These are phyloP conservation scores for Seira musarum DNA, from an alignment of 2,888 invertebrate genomes.

Conservation along the genomic window DNA sequence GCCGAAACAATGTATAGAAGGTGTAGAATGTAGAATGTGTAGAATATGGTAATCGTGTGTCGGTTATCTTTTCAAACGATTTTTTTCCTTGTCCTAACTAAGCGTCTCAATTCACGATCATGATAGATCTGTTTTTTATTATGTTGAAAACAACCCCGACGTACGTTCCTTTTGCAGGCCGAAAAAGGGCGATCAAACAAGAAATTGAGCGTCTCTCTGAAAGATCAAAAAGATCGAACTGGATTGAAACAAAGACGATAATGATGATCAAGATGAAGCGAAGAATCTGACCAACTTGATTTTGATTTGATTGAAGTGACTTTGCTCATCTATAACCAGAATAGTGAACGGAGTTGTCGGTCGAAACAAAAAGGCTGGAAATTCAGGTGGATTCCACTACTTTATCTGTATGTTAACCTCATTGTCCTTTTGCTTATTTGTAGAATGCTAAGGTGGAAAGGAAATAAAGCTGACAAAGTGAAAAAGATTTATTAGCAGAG, in stretches of 20 bases:
- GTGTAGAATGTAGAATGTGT: too few relatives aligned
- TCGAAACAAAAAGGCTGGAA: not conserved
- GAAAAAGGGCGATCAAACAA: conserved; percentile 16
- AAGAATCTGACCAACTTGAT: conserved; percentile 29
- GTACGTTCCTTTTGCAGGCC: not conserved
- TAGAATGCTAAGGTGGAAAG: not conserved
- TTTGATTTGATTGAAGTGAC: conserved; percentile 24
- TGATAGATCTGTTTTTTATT: conserved; percentile 12
- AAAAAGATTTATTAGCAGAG: conserved; percentile 36
- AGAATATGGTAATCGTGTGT: conserved; percentile 51
- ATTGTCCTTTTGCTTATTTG: conserved; percentile 5
- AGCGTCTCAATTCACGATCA: conserved; percentile 20
- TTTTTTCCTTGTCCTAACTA: not conserved
- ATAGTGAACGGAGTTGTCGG: not conserved
- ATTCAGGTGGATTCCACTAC: conserved; percentile 25
- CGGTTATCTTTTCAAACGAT: conserved; percentile 28
- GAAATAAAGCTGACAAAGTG: conserved; percentile 28
- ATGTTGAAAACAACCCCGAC: conserved; percentile 8
- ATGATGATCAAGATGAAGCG: conserved; percentile 29
- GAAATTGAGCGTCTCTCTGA: conserved; percentile 5
- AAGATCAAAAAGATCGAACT: conserved; percentile 10
- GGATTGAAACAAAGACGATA: conserved; percentile 10
- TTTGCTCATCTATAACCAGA: not conserved
- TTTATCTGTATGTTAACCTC: not conserved
- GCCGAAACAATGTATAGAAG: conserved; percentile 46